Evolutionary conservation across 2,888 invertebrate species (phyloP), one percentile per base, ranked within the genome.

Genomic region (Agonopterix subpropinquella): DNA sequence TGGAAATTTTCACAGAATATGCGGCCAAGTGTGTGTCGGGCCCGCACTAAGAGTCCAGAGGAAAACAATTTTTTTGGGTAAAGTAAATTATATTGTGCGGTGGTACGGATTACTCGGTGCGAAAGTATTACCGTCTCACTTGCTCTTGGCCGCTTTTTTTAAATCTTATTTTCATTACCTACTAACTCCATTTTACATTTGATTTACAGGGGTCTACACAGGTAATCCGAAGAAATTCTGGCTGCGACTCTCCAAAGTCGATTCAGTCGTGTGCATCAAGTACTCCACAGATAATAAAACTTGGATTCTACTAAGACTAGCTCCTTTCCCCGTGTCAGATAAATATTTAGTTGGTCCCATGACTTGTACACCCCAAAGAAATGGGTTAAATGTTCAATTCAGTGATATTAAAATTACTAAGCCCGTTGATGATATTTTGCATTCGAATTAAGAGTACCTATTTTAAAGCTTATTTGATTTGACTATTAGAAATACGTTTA

Each of bases 141-240:
- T n/a, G n/a, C n/a, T n/a, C n/a, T n/a, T n/a, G n/a, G n/a, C n/a
- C n/a, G n/a, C n/a, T n/a, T n/a, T n/a, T n/a, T n/a, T n/a, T n/a
- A n/a, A n/a, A 13, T 13, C 13, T 18, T 18, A 18, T 18, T 18
- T 18, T 18, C 18, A 18, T 18, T 18, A 18, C n/a, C n/a, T n/a
- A n/a, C 28, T 28, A 28, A 28, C 28, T 28, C 5, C 5, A 28
- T 28, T 28, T 28, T 28, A 10, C 39, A 9, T 4, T 39, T 39
- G 10, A 41, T 52, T 76, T 67, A 8, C 69, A 86, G 85, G 83
- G 9, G 46, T 75, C n/a, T 86, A 59, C 55, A 53, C 61, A 0
- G 84, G 83, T 1, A 62, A 84, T 45, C 75, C 85, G 0, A 56
- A 62, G 0, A 82, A 78, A 46, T 85, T 80, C 58, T 83, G 78